Base-by-base conservation (phyloP, 2,797 vertebrate genomes). In the Antrozous pallidus region DNA sequence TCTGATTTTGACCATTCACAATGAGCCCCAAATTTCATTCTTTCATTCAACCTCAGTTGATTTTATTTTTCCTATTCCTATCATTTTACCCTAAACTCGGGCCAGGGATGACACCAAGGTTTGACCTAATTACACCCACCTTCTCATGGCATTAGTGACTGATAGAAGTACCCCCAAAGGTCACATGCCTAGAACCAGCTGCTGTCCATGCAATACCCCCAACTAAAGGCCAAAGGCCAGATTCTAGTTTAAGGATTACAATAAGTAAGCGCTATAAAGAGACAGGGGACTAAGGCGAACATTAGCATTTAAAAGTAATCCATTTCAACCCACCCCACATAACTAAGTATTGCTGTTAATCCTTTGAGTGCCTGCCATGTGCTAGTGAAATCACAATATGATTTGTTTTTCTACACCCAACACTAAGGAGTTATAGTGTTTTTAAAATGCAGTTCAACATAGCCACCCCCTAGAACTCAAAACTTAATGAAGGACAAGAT, bases 301-400 rank as follows among this genome's bases (percentile, higher is more conserved):
- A 0, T 11, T 20, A 24, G 1, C 5, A 1, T 75, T 70, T 14
- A 2, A 31, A 38, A 45, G 38, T n/a, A 16, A 13, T 16, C 36
- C 0, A 0, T 67, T n/a, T 18, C 17, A 24, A 2, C 22, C 58
- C 6, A 8, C 65, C 54, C 22, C 4, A 6, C 1, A 0, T 26
- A 63, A 9, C 56, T 70, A 16, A 61, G 31, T 12, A 36, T 56
- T 33, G 5, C 49, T n/a, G 49, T 28, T 12, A 31, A 10, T 13
- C 26, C 28, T 81, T 38, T 26, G 8, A 1, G 22, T 14, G 24
- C n/a, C 13, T 10, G 17, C 17, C 49, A n/a, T 6, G 24, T 31
- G 36, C 77, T 8, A 31, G 49, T 36, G 38, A 42, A 70, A 70
- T 49, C 26, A 31, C 3, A 61, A 36, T 8, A n/a, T 2, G 3